Conservation (phyloP, 2,113 vertebrate species). For the Cyprinodon brontotheroides region DNA sequence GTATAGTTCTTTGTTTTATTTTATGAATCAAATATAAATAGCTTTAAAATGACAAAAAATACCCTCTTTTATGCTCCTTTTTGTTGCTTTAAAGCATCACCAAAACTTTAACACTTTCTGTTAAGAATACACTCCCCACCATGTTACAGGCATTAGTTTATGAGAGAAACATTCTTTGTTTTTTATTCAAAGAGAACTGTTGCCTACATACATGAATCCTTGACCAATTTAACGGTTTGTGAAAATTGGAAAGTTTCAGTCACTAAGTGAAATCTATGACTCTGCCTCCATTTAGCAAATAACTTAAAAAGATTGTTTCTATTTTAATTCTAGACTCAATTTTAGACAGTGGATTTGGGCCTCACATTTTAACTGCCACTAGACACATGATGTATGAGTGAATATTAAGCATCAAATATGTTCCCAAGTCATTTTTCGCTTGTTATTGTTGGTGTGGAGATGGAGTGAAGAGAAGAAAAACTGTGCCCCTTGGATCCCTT, state of each 20-base stretch:
- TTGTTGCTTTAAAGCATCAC: conserved; percentile 15
- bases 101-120: conserved; percentile 17
- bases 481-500: conserved; percentile 62
- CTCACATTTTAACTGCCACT: conserved; percentile 83
- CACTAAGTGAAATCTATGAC: conserved; percentile 80
- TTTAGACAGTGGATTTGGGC: conserved; percentile 74
- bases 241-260: conserved; percentile 83
- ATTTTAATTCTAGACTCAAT: conserved; percentile 84
- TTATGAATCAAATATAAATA: neutral
- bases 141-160: conserved; percentile 29
- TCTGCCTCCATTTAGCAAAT: conserved; percentile 76
- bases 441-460: conserved; percentile 62
- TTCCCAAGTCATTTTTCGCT: conserved; percentile 65
- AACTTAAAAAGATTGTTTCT: conserved; percentile 77
- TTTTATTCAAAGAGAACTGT: conserved; percentile 53
- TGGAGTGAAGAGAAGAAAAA: conserved; percentile 56
- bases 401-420: conserved; percentile 82
- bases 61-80: neutral
- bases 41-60: neutral
- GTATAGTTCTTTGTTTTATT: neutral
- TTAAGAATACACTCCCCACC: neutral
- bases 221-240: conserved; percentile 77
- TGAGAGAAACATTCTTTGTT: conserved; percentile 56
- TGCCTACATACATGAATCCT: conserved; percentile 74
- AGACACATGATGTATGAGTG: conserved; percentile 81